A percentile compares a stretch with the other conserved stretches of the same genome.
Conservation (phyloP, 92 coral and sea anemone species). For the Parazoanthus swiftii region DNA sequence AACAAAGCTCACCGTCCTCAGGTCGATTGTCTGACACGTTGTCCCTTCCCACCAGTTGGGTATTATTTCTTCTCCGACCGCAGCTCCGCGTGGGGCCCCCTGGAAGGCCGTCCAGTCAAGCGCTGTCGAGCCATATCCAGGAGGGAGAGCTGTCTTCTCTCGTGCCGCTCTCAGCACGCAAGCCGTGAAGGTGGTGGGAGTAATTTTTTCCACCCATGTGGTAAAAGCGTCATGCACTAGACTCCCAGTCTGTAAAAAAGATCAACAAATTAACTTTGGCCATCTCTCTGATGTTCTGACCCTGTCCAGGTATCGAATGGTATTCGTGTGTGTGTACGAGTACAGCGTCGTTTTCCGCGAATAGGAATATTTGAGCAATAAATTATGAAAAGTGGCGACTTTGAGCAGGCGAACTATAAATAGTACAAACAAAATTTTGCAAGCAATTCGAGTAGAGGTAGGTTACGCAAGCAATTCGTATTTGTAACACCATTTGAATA, state of each 20-base stretch:
- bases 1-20: conserved; percentile 54
- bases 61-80: conserved; percentile 64
- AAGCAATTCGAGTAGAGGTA: too few species aligned
- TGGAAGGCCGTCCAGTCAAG: conserved; percentile 82
- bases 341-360: too few species aligned
- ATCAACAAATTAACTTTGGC: not conserved
- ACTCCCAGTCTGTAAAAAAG: not conserved
- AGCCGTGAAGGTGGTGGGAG: conserved; percentile 61
- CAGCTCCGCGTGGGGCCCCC: conserved; percentile 78
- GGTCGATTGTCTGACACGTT: conserved; percentile 55
- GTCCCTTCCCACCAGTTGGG: conserved; percentile 88
- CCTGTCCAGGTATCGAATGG: too few species aligned
- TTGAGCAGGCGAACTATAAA: too few species aligned
- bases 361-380: not conserved
- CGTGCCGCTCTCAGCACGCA: conserved; percentile 79
- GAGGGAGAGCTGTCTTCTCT: conserved; percentile 62
- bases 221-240: conserved; percentile 54
- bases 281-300: too few species aligned
- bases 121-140: conserved; percentile 56
- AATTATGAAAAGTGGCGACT: not conserved
- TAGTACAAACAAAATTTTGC: too few species aligned
- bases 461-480: too few species aligned
- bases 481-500: too few species aligned
- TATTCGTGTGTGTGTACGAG: too few species aligned
- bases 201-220: conserved; percentile 72